Base-by-base conservation (phyloP, 2,888 invertebrate species). In the Watsonalla binaria region DNA sequence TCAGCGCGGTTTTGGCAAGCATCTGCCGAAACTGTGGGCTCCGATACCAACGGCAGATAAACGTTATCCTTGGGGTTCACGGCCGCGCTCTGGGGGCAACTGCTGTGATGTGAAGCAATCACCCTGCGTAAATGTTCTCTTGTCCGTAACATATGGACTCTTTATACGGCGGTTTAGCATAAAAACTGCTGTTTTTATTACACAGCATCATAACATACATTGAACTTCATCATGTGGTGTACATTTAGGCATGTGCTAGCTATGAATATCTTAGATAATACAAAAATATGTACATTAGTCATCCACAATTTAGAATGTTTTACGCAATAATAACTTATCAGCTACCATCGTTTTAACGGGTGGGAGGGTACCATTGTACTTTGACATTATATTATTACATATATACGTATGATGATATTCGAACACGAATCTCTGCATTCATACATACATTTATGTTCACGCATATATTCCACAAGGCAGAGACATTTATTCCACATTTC, bases 11-110 rank as follows among this genome's bases (percentile, higher is more conserved):
- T 82, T 84, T 79, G 72, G 80, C 75, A 66, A 74, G 74, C 87
- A 88, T 88, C 86, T 88, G 86, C 86, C 86, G 82, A 82, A 84
- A 80, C 76, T 64, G 70, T 70, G 76, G 66, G 65, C 68, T 70
- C 66, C 64, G 82, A 80, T 83, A 80, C 72, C 67, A 72, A 68
- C 70, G 68, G 62, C 68, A 80, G 84, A 87, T 87, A 83, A 85
- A 78, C 78, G 65, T 62, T 71, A 72, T 74, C 73, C 76, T 72
- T 48, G 58, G 75, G 78, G 86, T 84, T 86, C 86, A 87, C 61
- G 86, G 88, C 63, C 86, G 66, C 72, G 61, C 65, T 56, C 74
- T 62, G 75, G 78, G 78, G 76, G 74, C 78, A 72, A 58, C 61
- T 55, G 49, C 49, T 62, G 24, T 24, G 24, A 24, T 63, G 59